Evolutionary conservation across 1,140 invertebrate genomes (phyloP), one percentile per base, ranked within the genome.

Genomic region (Amyelois transitella): DNA sequence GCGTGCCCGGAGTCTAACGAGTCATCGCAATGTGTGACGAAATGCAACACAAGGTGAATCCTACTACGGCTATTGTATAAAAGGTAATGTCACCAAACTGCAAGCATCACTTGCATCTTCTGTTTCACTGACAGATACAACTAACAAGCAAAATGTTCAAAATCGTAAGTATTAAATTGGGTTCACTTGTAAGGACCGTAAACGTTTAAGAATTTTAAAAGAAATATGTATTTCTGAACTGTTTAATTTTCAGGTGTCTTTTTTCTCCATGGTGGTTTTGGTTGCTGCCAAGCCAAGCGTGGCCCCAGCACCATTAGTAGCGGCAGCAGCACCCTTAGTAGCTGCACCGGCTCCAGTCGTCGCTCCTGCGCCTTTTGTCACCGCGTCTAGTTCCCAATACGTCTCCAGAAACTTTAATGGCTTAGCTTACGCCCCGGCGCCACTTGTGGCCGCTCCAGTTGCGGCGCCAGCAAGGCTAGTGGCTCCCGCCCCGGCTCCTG

Each of bases 351-450:
- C 72, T 0, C 32, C 77, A 10, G 67, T 79, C 0, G 79, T 75
- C 0, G 77, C 89, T 0, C 90, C 90, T 19, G 90, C 91, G 0
- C 91, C 91, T 0, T 83, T 92, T 28, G 90, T 92, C 2, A 91
- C 91, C 0, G 91, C 91, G 2, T 88, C 89, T 55, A 93, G 92
- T 69, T 92, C 91, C 8, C 91, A 93, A 75, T 91, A 91, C 21
- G 68, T 92, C 45, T 81, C 91, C 4, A 89, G 91, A 47, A 92
- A 92, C 69, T 92, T 91, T 76, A 92, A 93, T 60, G 90, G 90
- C 6, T 52, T 90, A 6, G 77, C 85, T 0, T 57, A 84, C 1
- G 80, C 83, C 28, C 64, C 71, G 12, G 86, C 89, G 3, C 75
- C 86, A 0, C 18, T 86, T 4, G 76, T 81, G 6, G 77, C 80